Evolutionary conservation across 2,797 vertebrate species (phyloP), one percentile per base, ranked within the genome.

Genomic region (Notolabrus celidotus): DNA sequence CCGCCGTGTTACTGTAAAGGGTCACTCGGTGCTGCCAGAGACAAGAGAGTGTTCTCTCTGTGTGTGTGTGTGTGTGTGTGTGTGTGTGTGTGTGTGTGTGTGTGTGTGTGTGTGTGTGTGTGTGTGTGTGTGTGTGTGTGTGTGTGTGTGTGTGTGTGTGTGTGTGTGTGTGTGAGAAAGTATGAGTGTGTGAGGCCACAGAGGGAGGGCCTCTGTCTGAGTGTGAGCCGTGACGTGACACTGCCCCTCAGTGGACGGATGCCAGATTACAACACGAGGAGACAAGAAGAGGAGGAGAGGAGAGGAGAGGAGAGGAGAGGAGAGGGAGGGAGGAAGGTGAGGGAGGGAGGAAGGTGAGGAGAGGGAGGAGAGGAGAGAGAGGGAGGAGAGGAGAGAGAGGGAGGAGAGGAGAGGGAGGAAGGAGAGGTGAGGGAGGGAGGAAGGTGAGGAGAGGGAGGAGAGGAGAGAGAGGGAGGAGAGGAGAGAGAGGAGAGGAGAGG

Each of bases 221-320:
- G 43, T 2, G 31, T 63, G 38, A 80, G 80, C 62, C 38, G 64
- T 90, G 88, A 86, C 74, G 50, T 89, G 65, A 91, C 63, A 90
- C 88, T 92, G 88, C 90, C 93, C 61, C 93, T 90, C 78, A 85
- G 90, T 92, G 93, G 91, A 74, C 55, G 58, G 55, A 71, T 11
- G 69, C 29, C 82, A 90, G 87, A 92, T 86, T 90, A 84, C 88
- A 92, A 50, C 63, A 64, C 11, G 45, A 61, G 63, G 11, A 41
- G 23, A 54, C 16, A n/a, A n/a, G n/a, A n/a, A n/a, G n/a, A n/a
- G n/a, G n/a, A n/a, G n/a, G n/a, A n/a, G n/a, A n/a, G n/a, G n/a
- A n/a, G n/a, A n/a, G n/a, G n/a, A n/a, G n/a, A n/a, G n/a, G n/a
- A n/a, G n/a, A n/a, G n/a, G n/a, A n/a, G n/a, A n/a, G n/a, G n/a